A percentile compares a stretch with the other conserved stretches of the same genome.
Evolutionary conservation across 2,888 invertebrate species (phyloP).

Genomic region (Hartigia nigra): DNA sequence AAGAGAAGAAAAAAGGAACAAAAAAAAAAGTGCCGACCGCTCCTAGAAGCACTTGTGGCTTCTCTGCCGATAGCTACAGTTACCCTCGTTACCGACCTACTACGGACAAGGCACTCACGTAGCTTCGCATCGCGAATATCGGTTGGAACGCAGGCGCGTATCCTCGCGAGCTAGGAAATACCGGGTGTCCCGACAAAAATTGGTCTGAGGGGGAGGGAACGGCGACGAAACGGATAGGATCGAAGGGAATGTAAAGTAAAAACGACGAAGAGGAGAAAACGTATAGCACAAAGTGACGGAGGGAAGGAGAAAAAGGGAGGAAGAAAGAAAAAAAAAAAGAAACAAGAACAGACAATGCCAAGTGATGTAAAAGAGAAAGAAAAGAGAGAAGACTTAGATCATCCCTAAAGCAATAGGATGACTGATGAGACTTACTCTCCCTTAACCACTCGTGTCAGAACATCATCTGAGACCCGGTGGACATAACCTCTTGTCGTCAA

Average conservation of each 20-base stretch:
- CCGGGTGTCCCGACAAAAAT: not conserved
- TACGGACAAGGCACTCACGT: not conserved
- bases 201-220: not conserved
- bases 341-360: not conserved
- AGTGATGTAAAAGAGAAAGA: not conserved
- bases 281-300: not conserved
- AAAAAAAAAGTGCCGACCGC: not conserved
- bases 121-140: not conserved
- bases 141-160: not conserved
- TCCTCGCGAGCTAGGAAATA: not conserved
- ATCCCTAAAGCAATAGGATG: not conserved
- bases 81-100: not conserved
- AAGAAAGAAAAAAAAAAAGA: not conserved
- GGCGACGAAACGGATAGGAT: not conserved
- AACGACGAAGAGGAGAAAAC: not conserved
- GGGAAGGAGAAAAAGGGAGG: conserved; percentile 5
- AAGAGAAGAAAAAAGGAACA: not conserved
- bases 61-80: not conserved
- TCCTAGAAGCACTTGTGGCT: not conserved
- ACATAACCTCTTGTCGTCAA: conserved; percentile 37
- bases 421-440: conserved; percentile 1
- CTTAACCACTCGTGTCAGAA: conserved; percentile 44
- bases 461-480: conserved; percentile 45
- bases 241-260: not conserved
- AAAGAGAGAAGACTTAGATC: not conserved